Base-by-base conservation (phyloP, 1,140 invertebrate species). In the Lineus longissimus region DNA sequence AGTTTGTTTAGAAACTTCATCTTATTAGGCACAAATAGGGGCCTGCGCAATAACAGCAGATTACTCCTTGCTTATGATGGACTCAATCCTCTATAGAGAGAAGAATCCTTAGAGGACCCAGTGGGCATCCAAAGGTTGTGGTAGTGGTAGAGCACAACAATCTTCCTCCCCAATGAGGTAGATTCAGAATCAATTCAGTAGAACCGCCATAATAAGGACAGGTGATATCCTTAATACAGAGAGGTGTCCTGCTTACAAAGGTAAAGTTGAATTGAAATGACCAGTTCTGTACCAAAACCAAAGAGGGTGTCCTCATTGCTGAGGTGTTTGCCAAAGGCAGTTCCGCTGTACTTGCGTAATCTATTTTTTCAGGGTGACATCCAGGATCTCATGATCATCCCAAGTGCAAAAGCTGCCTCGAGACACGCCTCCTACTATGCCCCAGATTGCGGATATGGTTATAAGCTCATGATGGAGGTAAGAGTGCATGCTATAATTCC, bases 401-500 rank as follows among this genome's bases (percentile, higher is more conserved):
- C 87, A 55, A 86, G 84, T 66, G 90, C 91, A 11, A 90, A 91
- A 71, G 86, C 88, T 47, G 91, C 91, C 0, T 93, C 90, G 75
- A 89, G 92, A 61, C 84, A 91, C 62, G 93, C 91, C 73, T 79
- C 82, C 0, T 70, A 72, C 41, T 87, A 87, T 71, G 86, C 88
- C 23, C 87, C 87, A 2, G 83, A 89, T 67, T 93, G 91, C 73
- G 70, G 78, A 40, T 30, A 57, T 11, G 73, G 79, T 2, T 60
- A 70, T n/a, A 51, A n/a, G 4, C 6, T 51, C 47, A 23, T 4
- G 25, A 57, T n/a, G 25, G 47, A 43, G 40, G 40, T 43, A n/a
- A 29, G 2, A 2, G 40, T 55, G 23, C 17, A 31, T n/a, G 13
- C 0, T 31, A 43, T 27, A 41, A 25, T 60, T 0, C 1, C 22